Percentiles rank a stretch among this genome's conserved stretches.
Evolutionary conservation across 2,113 vertebrate genomes (phyloP).

Genomic region (Typhlomys cinereus): DNA sequence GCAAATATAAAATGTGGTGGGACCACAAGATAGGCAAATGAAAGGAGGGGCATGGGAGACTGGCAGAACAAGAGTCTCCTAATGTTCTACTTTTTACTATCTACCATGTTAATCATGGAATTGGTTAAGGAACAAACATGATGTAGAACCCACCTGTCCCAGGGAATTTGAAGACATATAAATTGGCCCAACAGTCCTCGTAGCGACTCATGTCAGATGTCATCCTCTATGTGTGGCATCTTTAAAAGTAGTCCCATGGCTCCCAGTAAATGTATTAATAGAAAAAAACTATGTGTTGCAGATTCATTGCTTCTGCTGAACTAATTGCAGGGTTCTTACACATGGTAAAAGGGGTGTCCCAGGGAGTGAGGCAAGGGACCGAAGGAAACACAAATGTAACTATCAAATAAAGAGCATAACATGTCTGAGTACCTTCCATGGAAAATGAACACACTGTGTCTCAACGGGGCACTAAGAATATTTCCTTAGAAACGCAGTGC

Average conservation of each 20-base stretch:
- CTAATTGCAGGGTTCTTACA: slow-evolving; percentile 64
- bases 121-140: background rate
- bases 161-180: slow-evolving; percentile 48
- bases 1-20: background rate
- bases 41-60: background rate
- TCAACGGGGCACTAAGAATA: slow-evolving; percentile 78
- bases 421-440: slow-evolving; percentile 82
- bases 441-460: slow-evolving; percentile 80
- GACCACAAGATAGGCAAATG: background rate
- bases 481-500: slow-evolving; percentile 84
- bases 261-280: background rate
- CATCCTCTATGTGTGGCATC: slow-evolving; percentile 35
- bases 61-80: background rate
- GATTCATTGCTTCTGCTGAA: slow-evolving; percentile 27
- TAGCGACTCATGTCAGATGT: slow-evolving; percentile 66
- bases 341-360: slow-evolving; percentile 70
- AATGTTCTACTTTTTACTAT: background rate
- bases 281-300: slow-evolving; percentile 42
- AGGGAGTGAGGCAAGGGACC: slow-evolving; percentile 61
- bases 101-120: background rate
- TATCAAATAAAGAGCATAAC: slow-evolving; percentile 73
- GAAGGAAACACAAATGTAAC: slow-evolving; percentile 82
- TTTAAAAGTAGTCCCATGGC: slow-evolving; percentile 68
- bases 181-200: slow-evolving; percentile 62
- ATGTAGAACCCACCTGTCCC: background rate